Conservation (phyloP, 2,888 invertebrate species). For the Eristalis pertinax region DNA sequence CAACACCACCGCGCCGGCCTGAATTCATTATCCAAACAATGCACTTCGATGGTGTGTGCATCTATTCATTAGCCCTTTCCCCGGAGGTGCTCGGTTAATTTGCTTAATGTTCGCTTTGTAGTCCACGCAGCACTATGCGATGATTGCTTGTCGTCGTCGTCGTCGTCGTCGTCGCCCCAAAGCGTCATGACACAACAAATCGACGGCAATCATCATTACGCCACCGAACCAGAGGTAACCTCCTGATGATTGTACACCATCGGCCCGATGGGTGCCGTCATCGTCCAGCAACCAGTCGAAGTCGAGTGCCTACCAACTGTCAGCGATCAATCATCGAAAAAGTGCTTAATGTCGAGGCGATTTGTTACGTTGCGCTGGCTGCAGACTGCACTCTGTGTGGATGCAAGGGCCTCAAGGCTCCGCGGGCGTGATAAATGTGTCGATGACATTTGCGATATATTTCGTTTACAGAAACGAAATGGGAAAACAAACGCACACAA, state of each 20-base stretch:
- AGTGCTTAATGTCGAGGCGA: conserved; percentile 32
- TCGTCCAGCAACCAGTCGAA: conserved; percentile 18
- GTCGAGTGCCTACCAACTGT: conserved; percentile 22
- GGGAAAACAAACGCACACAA: conserved; percentile 7
- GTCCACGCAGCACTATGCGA: background rate
- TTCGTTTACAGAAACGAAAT: conserved; percentile 1
- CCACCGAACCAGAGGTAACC: conserved; percentile 39
- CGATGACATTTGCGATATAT: conserved; percentile 38
- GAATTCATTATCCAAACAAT: background rate
- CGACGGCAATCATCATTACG: conserved; percentile 63
- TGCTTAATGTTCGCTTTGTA: background rate
- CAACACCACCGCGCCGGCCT: background rate
- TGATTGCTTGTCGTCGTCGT: background rate
- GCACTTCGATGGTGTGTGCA: background rate
- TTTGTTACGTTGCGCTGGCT: conserved; percentile 31
- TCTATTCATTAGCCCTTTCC: background rate
- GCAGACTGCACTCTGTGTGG: background rate
- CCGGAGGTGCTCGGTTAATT: background rate
- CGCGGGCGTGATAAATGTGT: conserved; percentile 27
- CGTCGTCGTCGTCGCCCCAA: background rate
- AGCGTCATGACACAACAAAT: conserved; percentile 28
- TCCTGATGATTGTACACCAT: conserved; percentile 38
- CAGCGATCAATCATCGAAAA: conserved; percentile 44
- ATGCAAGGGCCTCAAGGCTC: background rate
- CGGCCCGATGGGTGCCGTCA: conserved; percentile 22